Percentiles rank a stretch among this genome's conserved stretches.
phyloP scores from a whole-genome alignment of 2,888 invertebrate species.

The Cryptosula pallasiana region DNA sequence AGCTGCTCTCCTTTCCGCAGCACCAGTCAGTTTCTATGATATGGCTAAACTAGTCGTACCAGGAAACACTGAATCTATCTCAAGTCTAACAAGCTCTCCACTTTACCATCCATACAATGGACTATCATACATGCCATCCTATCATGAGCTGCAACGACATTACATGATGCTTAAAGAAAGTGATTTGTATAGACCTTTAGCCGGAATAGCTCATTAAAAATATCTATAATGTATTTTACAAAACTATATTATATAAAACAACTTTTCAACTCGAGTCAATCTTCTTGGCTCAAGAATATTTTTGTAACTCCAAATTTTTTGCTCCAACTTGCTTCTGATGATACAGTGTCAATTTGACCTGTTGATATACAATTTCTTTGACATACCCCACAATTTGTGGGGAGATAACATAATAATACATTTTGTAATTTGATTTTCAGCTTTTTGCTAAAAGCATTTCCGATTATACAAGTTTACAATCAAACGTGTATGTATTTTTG shows the following conservation, averaged over 20 bases:
- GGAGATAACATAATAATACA: background rate
- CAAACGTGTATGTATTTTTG: background rate
- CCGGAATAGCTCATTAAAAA: slow-evolving; percentile 15
- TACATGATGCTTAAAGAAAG: slow-evolving; percentile 12
- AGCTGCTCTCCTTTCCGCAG: background rate
- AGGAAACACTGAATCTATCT: background rate
- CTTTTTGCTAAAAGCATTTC: background rate
- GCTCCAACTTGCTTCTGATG: background rate
- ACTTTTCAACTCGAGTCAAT: background rate
- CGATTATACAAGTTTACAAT: background rate
- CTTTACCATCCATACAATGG: slow-evolving; percentile 14
- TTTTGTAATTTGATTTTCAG: background rate
- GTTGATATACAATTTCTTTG: background rate
- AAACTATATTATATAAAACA: no score
- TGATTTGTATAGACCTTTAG: slow-evolving; percentile 8
- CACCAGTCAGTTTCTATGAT: slow-evolving; percentile 19
- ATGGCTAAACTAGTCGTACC: background rate
- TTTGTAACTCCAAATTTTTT: no score
- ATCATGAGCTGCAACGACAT: slow-evolving; percentile 18
- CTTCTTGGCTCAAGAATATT: background rate
- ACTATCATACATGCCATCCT: slow-evolving; percentile 13
- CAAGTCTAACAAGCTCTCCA: background rate
- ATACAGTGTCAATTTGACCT: background rate
- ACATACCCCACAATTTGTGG: background rate
- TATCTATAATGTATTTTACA: background rate